These are phyloP conservation scores for Xestobium rufovillosum DNA, from an alignment of 2,888 invertebrate genomes.

Conservation along the genomic window DNA sequence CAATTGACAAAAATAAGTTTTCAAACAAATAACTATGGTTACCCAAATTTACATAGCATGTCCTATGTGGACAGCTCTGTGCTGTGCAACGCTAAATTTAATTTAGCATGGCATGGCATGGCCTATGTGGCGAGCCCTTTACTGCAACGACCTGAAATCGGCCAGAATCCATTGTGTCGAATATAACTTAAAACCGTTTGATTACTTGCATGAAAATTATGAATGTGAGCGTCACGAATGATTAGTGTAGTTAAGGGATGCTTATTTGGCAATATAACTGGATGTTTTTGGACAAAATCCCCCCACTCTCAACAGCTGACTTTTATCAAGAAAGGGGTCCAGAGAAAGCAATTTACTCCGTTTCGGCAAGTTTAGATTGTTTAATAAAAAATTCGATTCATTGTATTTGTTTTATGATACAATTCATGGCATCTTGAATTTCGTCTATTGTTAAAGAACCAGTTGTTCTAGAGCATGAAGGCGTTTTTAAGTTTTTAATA, in stretches of 20 bases:
- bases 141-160: too few relatives aligned
- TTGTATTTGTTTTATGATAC: conserved; percentile 5
- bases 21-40: too few relatives aligned
- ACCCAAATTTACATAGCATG: too few relatives aligned
- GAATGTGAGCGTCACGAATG: conserved; percentile 3
- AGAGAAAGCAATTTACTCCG: conserved; percentile 4
- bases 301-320: conserved; percentile 5
- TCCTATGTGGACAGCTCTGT: too few relatives aligned
- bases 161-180: too few relatives aligned
- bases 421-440: not conserved
- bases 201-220: conserved; percentile 6
- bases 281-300: conserved; percentile 6
- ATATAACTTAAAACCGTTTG: conserved; percentile 5
- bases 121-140: too few relatives aligned
- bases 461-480: conserved; percentile 1
- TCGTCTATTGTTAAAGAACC: not conserved
- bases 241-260: conserved; percentile 7
- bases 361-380: too few relatives aligned
- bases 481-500: conserved; percentile 4
- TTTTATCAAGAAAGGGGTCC: conserved; percentile 9
- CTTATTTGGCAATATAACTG: conserved; percentile 7
- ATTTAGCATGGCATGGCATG: conserved; percentile 4
- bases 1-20: too few relatives aligned
- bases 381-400: not conserved
- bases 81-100: not conserved